Evolutionary conservation across 2,113 vertebrate species (phyloP), one percentile per base, ranked within the genome.

Genomic region (Notothenia rossii): DNA sequence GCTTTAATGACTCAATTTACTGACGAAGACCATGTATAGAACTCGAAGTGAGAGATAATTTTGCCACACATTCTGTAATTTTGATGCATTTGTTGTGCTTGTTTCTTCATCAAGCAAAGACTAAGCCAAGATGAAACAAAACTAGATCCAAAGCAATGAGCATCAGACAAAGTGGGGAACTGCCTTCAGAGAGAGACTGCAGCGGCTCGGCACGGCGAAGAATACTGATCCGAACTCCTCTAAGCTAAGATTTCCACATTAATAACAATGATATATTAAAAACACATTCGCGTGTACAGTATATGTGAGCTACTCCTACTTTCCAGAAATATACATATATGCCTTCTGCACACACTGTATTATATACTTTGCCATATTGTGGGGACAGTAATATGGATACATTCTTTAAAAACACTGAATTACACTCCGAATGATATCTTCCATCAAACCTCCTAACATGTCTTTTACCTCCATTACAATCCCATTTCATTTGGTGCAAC

Each of bases 261-360:
- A 77, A 85, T 58, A 86, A 86, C 75, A 77, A 56, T 62, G 73
- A 92, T 84, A 93, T 87, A 84, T 83, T 77, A 88, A 89, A 85
- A 93, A 91, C 90, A 94, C 91, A 91, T 84, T 86, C 54, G 60
- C 67, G 81, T 92, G 81, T 74, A 90, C 81, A 90, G 78, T 71
- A 89, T 84, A 89, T 69, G 55, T 89, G 81, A 87, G 66, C 88
- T 88, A 91, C 67, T 85, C 80, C 88, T 90, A 92, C 74, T 63
- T 68, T 91, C 82, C 88, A 87, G 85, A 86, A 85, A 92, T 94
- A 86, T 90, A 94, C 88, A 94, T 86, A 89, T 80, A 90, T 62
- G 86, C 84, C 86, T 69, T 86, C 79, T 89, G 86, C 81, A 90
- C 83, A 91, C 78, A 79, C 33, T 58, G 72, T 25, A 43, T 67